Conservation (phyloP, 2,113 vertebrate species). For the Merops nubicus region DNA sequence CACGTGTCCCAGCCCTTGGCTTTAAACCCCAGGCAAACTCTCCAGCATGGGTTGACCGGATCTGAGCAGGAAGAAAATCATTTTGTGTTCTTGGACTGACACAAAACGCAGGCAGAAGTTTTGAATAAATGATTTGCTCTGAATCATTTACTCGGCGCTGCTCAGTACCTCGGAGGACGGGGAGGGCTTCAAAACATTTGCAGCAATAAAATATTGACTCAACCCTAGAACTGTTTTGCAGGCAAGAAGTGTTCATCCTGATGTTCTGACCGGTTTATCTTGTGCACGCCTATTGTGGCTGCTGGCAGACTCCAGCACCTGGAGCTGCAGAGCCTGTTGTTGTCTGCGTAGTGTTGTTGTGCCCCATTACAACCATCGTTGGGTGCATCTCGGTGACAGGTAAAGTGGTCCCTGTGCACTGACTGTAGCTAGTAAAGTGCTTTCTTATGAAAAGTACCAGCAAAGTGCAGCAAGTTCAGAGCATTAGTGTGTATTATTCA, state of each 20-base stretch:
- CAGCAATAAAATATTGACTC: slow-evolving; percentile 31
- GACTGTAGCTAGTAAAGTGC: not conserved
- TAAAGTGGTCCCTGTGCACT: not conserved
- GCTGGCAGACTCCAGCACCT: not conserved
- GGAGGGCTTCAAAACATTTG: not conserved
- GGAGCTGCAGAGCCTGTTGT: fast-evolving
- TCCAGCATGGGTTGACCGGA: not conserved
- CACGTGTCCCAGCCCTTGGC: not conserved
- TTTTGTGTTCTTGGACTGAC: slow-evolving; percentile 39
- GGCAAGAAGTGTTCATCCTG: not conserved
- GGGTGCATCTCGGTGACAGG: not conserved
- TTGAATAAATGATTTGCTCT: slow-evolving; percentile 55
- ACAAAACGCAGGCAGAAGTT: slow-evolving; percentile 19
- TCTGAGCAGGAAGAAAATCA: not conserved
- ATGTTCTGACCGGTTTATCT: not conserved
- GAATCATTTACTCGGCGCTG: not conserved
- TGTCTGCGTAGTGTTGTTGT: not conserved
- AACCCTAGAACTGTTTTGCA: not conserved
- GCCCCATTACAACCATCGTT: not conserved
- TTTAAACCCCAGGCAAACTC: not conserved
- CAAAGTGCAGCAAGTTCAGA: not conserved
- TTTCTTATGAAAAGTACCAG: not conserved
- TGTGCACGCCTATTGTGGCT: not conserved
- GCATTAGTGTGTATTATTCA: not conserved
- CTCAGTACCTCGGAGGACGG: not conserved